Evolutionary conservation across 2,888 invertebrate genomes (phyloP), one percentile per base, ranked within the genome.

Genomic region (Nemotelus pantherinus): DNA sequence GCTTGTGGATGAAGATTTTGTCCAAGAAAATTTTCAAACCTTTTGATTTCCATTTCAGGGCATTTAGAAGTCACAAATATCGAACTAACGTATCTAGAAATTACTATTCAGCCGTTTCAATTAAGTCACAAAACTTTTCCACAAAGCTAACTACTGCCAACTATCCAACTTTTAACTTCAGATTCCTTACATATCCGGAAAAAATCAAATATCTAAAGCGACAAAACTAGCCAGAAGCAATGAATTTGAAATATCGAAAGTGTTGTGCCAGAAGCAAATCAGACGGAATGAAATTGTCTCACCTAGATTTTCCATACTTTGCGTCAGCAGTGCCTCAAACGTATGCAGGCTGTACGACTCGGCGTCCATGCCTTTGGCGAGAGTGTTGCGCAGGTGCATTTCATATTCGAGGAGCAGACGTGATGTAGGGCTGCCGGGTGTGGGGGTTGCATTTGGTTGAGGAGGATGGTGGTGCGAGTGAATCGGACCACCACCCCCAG

Each of bases 261-360:
- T 25, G 25, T 25, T 25, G 25, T 25, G 25, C 25, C 25, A 25
- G 25, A 25, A 25, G 25, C 25, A 25, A 25, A 25, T 25, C 25
- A 25, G 25, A 25, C 25, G 25, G 25, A 25, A 25, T 25, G 25
- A 25, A 67, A 48, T n/a, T n/a, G 70, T 80, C 86, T 84, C 79
- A 95, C 95, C 96, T 88, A 97, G 90, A 89, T 97, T 96, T 88
- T 97, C 97, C 95, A 96, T 96, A 88, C 96, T 96, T 88, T 97
- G 96, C 75, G 95, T 95, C 80, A 97, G 90, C 79, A 97, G 89
- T 77, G 96, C 96, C 88, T 97, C 96, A 84, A 97, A 97, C 1
- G 97, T 97, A 85, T 97, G 96, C 82, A 97, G 89, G 86, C 96
- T 96, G 88, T 96, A 96, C 86, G 96, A 96, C 88, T 97, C 96